These are phyloP conservation scores for Benthosema pterotum DNA, from an alignment of 2,797 vertebrate species.

Conservation along the genomic window DNA sequence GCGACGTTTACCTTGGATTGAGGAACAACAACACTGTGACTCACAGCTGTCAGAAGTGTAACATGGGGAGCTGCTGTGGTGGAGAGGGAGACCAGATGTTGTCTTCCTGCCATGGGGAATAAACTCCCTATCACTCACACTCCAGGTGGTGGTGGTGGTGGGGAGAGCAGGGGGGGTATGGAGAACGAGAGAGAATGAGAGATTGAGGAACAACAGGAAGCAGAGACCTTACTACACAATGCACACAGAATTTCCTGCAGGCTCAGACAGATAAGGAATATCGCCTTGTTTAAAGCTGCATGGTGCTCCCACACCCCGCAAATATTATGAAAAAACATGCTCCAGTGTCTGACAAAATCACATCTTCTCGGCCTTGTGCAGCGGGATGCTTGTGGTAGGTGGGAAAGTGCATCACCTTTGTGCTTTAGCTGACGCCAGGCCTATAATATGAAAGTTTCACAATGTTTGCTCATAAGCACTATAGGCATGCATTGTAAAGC, in stretches of 20 bases:
- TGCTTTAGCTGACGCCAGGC: no score
- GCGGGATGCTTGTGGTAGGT: no score
- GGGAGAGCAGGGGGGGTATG: conserved; percentile 63
- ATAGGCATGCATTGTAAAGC: no score
- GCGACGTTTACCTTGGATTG: conserved; percentile 75
- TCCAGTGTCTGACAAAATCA: conserved; percentile 55
- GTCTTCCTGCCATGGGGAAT: conserved; percentile 60
- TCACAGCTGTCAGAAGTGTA: conserved; percentile 66
- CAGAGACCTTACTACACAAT: conserved; percentile 74
- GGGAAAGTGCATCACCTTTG: no score
- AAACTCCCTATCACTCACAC: conserved; percentile 67
- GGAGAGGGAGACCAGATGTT: conserved; percentile 70
- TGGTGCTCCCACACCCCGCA: no score
- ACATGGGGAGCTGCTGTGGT: conserved; percentile 52
- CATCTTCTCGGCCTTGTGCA: conserved; percentile 9
- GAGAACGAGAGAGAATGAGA: conserved; percentile 69
- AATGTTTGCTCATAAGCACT: no score
- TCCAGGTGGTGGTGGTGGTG: conserved; percentile 72
- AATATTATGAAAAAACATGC: conserved; percentile 65
- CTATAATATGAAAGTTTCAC: no score
- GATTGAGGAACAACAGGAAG: conserved; percentile 77
- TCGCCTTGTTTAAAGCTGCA: conserved; percentile 71
- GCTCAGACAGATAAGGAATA: conserved; percentile 76
- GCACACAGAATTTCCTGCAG: conserved; percentile 76
- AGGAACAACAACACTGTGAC: conserved; percentile 75